A percentile compares a stretch with the other conserved stretches of the same genome.
phyloP scores from a whole-genome alignment of 2,888 invertebrate species.

The Acleris sparsana region DNA sequence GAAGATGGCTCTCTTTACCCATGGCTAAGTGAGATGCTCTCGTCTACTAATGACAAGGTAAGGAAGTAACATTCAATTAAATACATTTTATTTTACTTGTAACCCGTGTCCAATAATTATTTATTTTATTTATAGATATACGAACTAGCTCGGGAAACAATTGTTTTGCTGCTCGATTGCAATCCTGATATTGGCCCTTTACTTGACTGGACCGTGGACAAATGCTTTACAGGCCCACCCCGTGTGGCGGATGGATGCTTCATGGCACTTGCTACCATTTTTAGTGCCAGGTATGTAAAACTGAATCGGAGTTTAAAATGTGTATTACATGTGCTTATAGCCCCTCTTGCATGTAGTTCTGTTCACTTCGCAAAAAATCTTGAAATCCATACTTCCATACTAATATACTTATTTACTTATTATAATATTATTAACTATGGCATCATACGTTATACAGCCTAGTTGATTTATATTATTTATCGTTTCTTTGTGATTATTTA shows the following conservation, averaged over 20 bases:
- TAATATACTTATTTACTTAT: no score
- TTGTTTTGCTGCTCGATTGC: conserved; percentile 95
- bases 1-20: conserved; percentile 97
- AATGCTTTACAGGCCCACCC: conserved; percentile 96
- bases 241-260: conserved; percentile 98
- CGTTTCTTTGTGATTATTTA: no score
- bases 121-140: conserved; percentile 86
- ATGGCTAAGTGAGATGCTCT: conserved; percentile 96
- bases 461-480: no score
- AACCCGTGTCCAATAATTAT: not conserved
- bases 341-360: no score
- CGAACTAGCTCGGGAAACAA: conserved; percentile 95
- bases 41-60: conserved; percentile 93
- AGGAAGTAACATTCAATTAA: no score
- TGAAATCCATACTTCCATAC: no score
- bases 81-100: no score
- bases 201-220: conserved; percentile 98
- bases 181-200: conserved; percentile 96
- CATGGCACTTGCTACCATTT: conserved; percentile 96
- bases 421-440: no score
- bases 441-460: no score
- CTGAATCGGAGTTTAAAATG: not conserved
- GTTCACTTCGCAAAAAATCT: no score
- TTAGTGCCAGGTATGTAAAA: conserved; percentile 91
- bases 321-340: no score